Evolutionary conservation across 37 sponge, comb jelly and placozoan species (phyloP), one percentile per base, ranked within the genome.

Genomic region (Theonella swinhoei): DNA sequence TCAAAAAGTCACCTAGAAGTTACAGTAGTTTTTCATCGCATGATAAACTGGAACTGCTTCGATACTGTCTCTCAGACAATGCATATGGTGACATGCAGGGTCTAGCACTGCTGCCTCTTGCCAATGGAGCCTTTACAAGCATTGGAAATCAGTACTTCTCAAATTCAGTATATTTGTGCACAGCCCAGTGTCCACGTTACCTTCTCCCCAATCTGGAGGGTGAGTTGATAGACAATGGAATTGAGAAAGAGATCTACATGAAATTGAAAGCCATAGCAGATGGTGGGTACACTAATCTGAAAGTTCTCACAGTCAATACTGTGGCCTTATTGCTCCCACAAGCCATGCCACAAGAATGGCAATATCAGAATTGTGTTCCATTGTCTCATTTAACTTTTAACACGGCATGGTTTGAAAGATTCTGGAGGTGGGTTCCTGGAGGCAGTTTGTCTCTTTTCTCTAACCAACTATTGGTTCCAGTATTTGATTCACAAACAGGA

Each of bases 381-480:
- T 20, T 63, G 40, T 25, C 82, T 32, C 31, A 70, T 47, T 5
- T 23, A 3, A 22, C 7, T 5, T 78, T 70, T 54, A 58, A 77
- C 8, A 30, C 41, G 2, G 22, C 29, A 5, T 77, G 78, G 86
- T 58, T 85, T 30, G 38, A 77, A 23, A 30, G 14, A 20, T 77
- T 77, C 39, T 85, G 86, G 86, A 36, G 77, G 28, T 85, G 86
- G 86, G 62, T 85, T 7, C 68, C 38, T 33, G 5, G 23, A 0
- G 22, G 77, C 20, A 23, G 39, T 36, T 33, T 85, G 22, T 1
- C 24, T 0, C 40, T 1, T 0, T 85, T 85, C 77, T 39, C 2
- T 1, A 35, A 38, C 9, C 31, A 39, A 4, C 61, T 68, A 0
- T 3, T 85, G 23, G 33, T 85, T 47, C 86, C 86, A 28, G 28